Evolutionary conservation across 2,888 invertebrate species (phyloP), one percentile per base, ranked within the genome.

Genomic region (Yponomeuta cagnagella): DNA sequence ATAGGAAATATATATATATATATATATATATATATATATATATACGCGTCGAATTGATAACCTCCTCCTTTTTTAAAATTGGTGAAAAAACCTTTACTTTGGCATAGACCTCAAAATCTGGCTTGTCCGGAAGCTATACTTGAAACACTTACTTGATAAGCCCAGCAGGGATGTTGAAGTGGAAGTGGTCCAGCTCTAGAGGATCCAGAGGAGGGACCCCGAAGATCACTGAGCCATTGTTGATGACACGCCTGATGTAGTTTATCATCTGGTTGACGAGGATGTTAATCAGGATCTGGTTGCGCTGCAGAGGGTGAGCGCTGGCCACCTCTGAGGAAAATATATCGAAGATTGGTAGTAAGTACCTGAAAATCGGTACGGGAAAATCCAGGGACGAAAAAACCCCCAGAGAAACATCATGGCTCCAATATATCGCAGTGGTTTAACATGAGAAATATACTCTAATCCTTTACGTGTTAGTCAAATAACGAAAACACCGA

Each of bases 151-250:
- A 90, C 90, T 89, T 89, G 72, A 89, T 76, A 52, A 89, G 77
- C 69, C 82, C 86, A 73, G 84, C 81, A 1, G 89, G 89, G 1
- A 90, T 3, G 2, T 74, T 70, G 0, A 91, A 63, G 64, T 81
- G 80, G 73, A 73, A 78, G 5, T 80, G 67, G 0, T 85, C 83
- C 31, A 90, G 10, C 1, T 76, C 72, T 0, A 89, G 77, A 10
- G 90, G 90, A 74, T 91, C 90, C 23, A 91, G 76, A 0, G 82
- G 83, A 0, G 89, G 89, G 8, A 85, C 69, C 0, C 80, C 83
- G 48, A 88, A 79, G 71, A 85, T 5, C 0, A 0, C 0, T 0
- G 86, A 86, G 2, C 90, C 90, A 71, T 86, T 80, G 71, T 81
- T 84, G 74, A 91, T 85, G 48, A 90, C 6, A 48, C 30, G 33